A percentile compares a stretch with the other conserved stretches of the same genome.
Conservation (phyloP, 2,797 vertebrate species). For the Brachymystax lenok region DNA sequence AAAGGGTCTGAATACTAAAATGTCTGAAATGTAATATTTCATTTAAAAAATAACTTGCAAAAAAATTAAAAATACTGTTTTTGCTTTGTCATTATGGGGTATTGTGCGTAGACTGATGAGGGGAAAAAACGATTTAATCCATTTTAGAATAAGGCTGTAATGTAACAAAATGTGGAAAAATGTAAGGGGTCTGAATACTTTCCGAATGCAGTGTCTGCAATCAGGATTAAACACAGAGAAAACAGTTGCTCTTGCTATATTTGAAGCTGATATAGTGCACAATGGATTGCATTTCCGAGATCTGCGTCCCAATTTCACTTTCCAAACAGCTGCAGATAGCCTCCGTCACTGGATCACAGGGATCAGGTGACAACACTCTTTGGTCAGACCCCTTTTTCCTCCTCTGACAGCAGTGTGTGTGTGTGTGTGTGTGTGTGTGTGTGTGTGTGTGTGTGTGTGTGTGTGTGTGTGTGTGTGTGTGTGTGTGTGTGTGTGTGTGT, state of each 20-base stretch:
- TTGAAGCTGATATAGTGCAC: constrained; percentile 20
- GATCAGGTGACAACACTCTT: not conserved
- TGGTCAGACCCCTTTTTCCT: not conserved
- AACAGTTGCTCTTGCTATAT: constrained; percentile 10
- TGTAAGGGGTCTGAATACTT: not conserved
- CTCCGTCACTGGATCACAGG: constrained; percentile 5
- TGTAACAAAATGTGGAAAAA: too few species aligned
- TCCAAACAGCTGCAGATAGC: constrained; percentile 19
- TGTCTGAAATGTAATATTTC: not conserved
- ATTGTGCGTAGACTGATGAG: too few species aligned
- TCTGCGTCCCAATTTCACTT: constrained; percentile 26
- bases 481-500: constrained; percentile 4
- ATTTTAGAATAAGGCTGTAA: too few species aligned
- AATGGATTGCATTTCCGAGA: constrained; percentile 21
- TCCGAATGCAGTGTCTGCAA: too few species aligned
- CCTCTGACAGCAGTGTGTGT: not conserved
- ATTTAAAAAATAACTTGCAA: not conserved
- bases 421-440: too few species aligned
- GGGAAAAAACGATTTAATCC: too few species aligned
- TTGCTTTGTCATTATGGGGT: too few species aligned
- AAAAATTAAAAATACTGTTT: not conserved
- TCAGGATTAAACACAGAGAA: constrained; percentile 1
- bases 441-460: too few species aligned
- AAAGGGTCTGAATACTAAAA: too few species aligned
- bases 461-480: too few species aligned